These are phyloP conservation scores for Tursiops truncatus DNA, from an alignment of 2,113 vertebrate species.

Conservation along the genomic window DNA sequence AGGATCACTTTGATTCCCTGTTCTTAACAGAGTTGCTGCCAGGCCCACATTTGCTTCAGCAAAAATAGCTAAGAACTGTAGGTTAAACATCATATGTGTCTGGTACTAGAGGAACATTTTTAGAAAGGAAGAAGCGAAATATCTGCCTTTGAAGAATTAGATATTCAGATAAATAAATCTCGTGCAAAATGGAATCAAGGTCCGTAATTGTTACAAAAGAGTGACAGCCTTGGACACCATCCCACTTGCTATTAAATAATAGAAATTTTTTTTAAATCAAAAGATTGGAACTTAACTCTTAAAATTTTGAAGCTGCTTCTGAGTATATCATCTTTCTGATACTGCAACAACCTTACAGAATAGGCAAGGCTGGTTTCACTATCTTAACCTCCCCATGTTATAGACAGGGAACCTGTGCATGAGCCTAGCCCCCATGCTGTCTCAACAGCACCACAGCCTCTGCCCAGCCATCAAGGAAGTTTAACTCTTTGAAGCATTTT, in stretches of 20 bases:
- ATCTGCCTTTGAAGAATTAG: conserved; percentile 1
- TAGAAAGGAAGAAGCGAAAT: background rate
- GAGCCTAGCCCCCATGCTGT: background rate
- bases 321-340: background rate
- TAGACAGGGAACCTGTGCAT: background rate
- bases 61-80: conserved; percentile 32
- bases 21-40: conserved; percentile 22
- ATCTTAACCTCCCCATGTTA: background rate
- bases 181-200: background rate
- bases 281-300: background rate
- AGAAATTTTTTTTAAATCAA: background rate
- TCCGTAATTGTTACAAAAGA: background rate
- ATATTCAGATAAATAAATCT: background rate
- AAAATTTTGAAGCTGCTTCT: background rate
- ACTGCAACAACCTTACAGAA: background rate
- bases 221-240: background rate
- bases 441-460: background rate
- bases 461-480: background rate
- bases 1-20: background rate
- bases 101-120: background rate
- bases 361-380: background rate
- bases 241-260: background rate
- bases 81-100: background rate
- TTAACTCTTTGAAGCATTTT: background rate
- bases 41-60: background rate